Evolutionary conservation across 2,888 invertebrate species (phyloP), one percentile per base, ranked within the genome.

Genomic region (Halictus quadricinctus): DNA sequence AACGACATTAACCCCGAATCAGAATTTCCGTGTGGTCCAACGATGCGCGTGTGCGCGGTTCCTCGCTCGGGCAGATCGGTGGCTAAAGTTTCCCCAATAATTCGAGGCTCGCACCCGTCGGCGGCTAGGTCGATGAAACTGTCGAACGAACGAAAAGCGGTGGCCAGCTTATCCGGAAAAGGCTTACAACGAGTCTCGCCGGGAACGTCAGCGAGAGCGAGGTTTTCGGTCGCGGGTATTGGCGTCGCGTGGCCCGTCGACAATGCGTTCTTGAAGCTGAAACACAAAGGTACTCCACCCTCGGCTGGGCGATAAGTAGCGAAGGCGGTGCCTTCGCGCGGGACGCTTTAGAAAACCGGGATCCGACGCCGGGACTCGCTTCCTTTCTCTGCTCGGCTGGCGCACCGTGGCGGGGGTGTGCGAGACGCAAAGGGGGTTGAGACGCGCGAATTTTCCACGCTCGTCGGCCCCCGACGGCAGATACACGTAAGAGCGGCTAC

Each of bases 381-480:
- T 87, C 85, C 84, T 75, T 81, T 83, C 66, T 70, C 69, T n/a
- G 25, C 29, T 29, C 64, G 15, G 29, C 12, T 58, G 21, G n/a
- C 58, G 3, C 58, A n/a, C 58, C n/a, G 58, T n/a, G 58, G n/a
- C 58, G n/a, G 58, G 12, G n/a, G n/a, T 58, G 58, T 12, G n/a
- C 58, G 58, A n/a, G 58, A 58, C 58, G 58, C 12, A 4, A 58
- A 21, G 64, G 77, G 29, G 80, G 80, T 79, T 64, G 75, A 79
- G 76, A 77, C 79, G 85, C 81, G 85, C 87, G 81, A 91, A 91
- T 91, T 91, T 83, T 89, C 88, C 85, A 91, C 88, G 87, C 86
- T 88, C 89, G 88, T 89, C 84, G 73, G 75, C 73, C 77, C n/a
- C 46, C 81, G 77, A 72, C 73, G 73, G 69, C 78, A 78, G 85